Percentiles rank a stretch among this genome's conserved stretches.
These are phyloP conservation scores for Anguilla pacifica DNA, from an alignment of 2,797 vertebrate genomes.

Conservation along the genomic window DNA sequence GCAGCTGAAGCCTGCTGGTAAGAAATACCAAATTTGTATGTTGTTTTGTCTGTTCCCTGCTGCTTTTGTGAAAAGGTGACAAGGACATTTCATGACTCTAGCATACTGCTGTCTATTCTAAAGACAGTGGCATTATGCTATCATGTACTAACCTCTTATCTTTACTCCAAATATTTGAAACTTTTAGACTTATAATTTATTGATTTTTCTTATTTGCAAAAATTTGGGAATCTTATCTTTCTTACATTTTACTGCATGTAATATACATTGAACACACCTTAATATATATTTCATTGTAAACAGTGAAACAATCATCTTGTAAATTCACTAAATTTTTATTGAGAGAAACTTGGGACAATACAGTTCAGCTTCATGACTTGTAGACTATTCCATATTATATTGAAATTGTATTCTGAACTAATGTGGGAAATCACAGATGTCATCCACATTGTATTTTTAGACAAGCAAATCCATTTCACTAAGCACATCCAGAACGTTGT, in stretches of 20 bases:
- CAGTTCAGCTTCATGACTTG: background rate
- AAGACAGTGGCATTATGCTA: background rate
- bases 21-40: constrained; percentile 89
- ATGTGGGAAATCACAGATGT: constrained; percentile 40
- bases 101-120: background rate
- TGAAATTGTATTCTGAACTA: background rate
- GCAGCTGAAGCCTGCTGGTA: constrained; percentile 86
- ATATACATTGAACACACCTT: background rate
- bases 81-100: constrained; percentile 77
- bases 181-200: background rate
- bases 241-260: background rate
- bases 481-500: constrained; percentile 98
- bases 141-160: constrained; percentile 74
- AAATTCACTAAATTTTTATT: background rate
- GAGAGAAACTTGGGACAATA: background rate
- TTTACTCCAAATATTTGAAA: background rate
- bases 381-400: background rate
- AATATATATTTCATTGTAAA: background rate
- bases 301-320: background rate
- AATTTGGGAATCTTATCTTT: background rate
- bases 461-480: constrained; percentile 98
- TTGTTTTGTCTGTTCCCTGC: constrained; percentile 88
- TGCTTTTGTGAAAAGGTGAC: constrained; percentile 78
- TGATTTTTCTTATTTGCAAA: background rate
- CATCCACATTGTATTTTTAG: constrained; percentile 78